Conservation (phyloP, 2,113 vertebrate genomes). For the Aphelocoma coerulescens region DNA sequence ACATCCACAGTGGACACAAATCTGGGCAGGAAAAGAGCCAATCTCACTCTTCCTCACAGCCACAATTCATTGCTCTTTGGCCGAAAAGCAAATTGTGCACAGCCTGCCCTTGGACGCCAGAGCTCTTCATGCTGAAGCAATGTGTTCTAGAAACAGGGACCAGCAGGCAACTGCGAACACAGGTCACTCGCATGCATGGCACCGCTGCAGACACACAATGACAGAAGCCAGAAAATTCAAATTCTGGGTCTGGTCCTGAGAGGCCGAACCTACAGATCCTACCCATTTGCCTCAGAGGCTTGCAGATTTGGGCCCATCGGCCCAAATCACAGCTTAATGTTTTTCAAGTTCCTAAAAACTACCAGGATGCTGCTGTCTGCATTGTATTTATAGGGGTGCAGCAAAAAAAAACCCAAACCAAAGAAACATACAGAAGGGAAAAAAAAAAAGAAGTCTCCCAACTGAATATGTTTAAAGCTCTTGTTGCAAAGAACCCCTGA, state of each 20-base stretch:
- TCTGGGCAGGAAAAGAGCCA: background rate
- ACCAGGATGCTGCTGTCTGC: background rate
- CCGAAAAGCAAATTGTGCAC: background rate
- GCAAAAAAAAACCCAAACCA: background rate
- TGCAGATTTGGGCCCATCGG: background rate
- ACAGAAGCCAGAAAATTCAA: background rate
- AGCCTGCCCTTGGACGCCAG: background rate
- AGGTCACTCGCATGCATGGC: accelerated
- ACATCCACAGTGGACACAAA: background rate
- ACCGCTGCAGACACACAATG: accelerated
- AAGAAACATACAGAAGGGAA: background rate
- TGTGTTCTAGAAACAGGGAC: background rate
- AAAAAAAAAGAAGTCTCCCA: background rate
- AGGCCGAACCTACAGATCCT: background rate
- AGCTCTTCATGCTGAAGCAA: background rate
- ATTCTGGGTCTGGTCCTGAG: background rate
- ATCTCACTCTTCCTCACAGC: background rate
- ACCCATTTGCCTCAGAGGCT: background rate
- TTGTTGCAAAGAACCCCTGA: background rate
- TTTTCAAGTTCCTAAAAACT: background rate
- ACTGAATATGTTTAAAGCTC: background rate
- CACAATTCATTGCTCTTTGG: accelerated
- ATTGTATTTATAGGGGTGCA: background rate
- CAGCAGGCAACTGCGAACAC: accelerated
- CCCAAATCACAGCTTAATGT: background rate